Percentiles rank a stretch among this genome's conserved stretches.
Conservation (phyloP, 2,888 invertebrate species). For the Amblyjoppa fuscipennis region DNA sequence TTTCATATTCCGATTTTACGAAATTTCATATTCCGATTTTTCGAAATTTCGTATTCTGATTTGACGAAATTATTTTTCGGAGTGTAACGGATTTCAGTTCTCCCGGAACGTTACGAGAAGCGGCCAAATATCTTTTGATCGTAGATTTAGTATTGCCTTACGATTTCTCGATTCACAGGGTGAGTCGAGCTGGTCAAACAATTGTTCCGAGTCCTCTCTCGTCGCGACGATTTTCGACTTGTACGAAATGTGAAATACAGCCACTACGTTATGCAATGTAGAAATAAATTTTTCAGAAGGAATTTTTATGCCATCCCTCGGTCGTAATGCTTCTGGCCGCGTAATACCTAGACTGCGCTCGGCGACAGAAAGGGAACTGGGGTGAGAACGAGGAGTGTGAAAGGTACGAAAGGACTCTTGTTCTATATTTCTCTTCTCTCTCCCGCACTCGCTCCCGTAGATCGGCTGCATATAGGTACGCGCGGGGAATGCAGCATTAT, state of each 20-base stretch:
- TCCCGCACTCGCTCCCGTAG: background rate
- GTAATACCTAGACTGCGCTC: constrained; percentile 31
- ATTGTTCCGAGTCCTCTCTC: background rate
- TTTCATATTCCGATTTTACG: too few relatives aligned
- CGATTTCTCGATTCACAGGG: background rate
- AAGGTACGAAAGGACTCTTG: constrained; percentile 38
- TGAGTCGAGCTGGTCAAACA: background rate
- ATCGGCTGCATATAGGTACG: constrained; percentile 47
- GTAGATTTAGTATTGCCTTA: too few relatives aligned
- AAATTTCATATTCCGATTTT: too few relatives aligned
- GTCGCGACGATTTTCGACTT: background rate
- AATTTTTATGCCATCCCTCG: constrained; percentile 59
- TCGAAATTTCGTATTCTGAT: too few relatives aligned
- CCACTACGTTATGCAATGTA: constrained; percentile 18
- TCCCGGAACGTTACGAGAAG: too few relatives aligned
- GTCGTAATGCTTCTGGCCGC: constrained; percentile 44
- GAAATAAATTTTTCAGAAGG: constrained; percentile 53
- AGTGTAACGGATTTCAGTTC: too few relatives aligned
- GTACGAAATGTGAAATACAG: constrained; percentile 5
- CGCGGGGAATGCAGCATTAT: constrained; percentile 61
- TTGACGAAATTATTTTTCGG: too few relatives aligned
- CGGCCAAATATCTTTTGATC: too few relatives aligned
- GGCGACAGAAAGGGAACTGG: constrained; percentile 44
- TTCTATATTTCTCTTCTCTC: constrained; percentile 41
- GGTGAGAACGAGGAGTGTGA: constrained; percentile 42